These are phyloP conservation scores for Zeugodacus cucurbitae DNA, from an alignment of 1,140 invertebrate species.

Conservation along the genomic window DNA sequence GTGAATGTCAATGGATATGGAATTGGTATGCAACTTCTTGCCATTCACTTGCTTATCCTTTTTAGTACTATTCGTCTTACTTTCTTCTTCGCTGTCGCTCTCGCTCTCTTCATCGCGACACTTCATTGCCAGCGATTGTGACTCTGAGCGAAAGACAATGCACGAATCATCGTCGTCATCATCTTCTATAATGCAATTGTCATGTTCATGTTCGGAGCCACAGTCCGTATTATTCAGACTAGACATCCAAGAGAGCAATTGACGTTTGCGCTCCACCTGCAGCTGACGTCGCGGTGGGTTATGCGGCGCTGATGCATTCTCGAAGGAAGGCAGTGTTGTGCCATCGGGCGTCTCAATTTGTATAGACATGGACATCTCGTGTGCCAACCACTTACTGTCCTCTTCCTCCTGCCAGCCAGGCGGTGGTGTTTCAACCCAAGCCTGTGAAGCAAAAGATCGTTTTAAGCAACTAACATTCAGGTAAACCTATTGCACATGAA, in stretches of 20 bases:
- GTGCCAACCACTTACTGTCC: conserved; percentile 75
- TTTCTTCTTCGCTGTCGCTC: conserved; percentile 40
- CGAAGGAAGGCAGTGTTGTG: conserved; percentile 54
- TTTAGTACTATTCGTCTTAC: conserved; percentile 28
- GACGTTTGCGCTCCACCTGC: conserved; percentile 50
- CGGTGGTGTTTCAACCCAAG: conserved; percentile 93
- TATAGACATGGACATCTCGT: conserved; percentile 63
- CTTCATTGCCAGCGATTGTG: conserved; percentile 55
- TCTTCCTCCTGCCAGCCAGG: conserved; percentile 85
- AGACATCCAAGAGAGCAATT: conserved; percentile 58
- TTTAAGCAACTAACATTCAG: not conserved
- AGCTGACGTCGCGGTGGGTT: not conserved
- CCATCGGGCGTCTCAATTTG: conserved; percentile 63
- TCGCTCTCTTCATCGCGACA: conserved; percentile 40
- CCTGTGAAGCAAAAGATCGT: conserved; percentile 83
- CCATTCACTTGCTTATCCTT: not conserved
- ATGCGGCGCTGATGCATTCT: conserved; percentile 26
- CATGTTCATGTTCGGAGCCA: conserved; percentile 49
- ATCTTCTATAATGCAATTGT: conserved; percentile 48
- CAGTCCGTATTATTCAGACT: conserved; percentile 56
- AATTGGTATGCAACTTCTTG: conserved; percentile 41
- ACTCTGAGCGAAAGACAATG: conserved; percentile 61
- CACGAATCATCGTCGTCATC: conserved; percentile 61
- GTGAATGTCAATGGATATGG: conserved; percentile 61
- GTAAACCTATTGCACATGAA: not conserved